Conservation (phyloP, 1,140 invertebrate genomes). For the Mizuhopecten yessoensis region DNA sequence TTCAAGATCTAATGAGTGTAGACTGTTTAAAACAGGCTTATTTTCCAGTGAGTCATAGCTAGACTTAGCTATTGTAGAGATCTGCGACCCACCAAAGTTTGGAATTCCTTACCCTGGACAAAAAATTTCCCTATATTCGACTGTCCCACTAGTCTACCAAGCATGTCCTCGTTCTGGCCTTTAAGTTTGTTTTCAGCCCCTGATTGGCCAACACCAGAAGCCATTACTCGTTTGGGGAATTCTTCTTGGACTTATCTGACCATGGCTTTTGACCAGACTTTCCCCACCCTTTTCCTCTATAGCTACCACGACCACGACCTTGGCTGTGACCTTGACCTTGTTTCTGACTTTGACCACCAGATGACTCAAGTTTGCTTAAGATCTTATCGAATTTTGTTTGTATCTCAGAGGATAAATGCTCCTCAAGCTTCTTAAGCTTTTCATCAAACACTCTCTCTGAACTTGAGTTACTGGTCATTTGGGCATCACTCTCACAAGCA, state of each 20-base stretch:
- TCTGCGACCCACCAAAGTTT: neutral
- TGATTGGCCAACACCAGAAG: slow-evolving; percentile 29
- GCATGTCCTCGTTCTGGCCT: neutral
- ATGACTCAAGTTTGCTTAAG: neutral
- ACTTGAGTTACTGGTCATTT: neutral
- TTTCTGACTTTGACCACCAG: neutral
- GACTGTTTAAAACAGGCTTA: neutral
- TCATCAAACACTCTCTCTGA: slow-evolving; percentile 20
- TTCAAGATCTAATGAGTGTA: slow-evolving; percentile 20
- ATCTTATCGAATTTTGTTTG: neutral
- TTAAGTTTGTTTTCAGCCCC: slow-evolving; percentile 40
- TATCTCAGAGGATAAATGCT: neutral
- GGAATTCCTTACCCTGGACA: neutral
- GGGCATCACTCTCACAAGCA: neutral
- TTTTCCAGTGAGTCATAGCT: neutral
- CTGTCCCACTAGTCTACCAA: slow-evolving; percentile 10
- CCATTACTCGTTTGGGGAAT: slow-evolving; percentile 37
- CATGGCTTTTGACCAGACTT: neutral
- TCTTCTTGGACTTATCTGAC: neutral
- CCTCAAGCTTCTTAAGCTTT: neutral
- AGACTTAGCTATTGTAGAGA: slow-evolving; percentile 5
- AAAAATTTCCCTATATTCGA: neutral
- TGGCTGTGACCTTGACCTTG: neutral
- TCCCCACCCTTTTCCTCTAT: neutral
- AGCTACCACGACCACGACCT: neutral